A percentile compares a stretch with the other conserved stretches of the same genome.
These are phyloP conservation scores for Dasypogon diadema DNA, from an alignment of 2,888 invertebrate genomes.

Conservation along the genomic window DNA sequence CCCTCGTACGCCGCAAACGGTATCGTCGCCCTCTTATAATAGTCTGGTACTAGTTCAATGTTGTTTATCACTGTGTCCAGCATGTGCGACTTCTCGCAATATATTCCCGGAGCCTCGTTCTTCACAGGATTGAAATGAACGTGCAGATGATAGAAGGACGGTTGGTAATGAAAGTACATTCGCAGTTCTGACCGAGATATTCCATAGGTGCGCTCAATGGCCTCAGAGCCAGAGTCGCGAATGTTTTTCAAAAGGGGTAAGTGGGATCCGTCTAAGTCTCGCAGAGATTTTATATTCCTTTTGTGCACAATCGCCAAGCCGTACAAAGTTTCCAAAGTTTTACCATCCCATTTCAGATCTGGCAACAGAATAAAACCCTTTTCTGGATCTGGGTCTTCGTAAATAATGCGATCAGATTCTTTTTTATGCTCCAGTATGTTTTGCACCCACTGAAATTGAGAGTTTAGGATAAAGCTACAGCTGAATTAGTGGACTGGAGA, in stretches of 20 bases:
- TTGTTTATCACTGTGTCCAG: constrained; percentile 91
- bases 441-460: constrained; percentile 89
- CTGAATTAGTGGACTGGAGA: no score
- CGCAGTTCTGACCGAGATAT: constrained; percentile 79
- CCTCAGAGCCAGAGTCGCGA: constrained; percentile 78
- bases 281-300: constrained; percentile 81
- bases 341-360: constrained; percentile 97
- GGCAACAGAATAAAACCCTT: constrained; percentile 90
- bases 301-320: constrained; percentile 83
- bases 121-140: constrained; percentile 89
- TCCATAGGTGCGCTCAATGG: constrained; percentile 82
- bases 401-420: constrained; percentile 89
- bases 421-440: constrained; percentile 94
- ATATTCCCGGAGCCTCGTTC: constrained; percentile 85
- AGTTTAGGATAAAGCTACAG: constrained; percentile 67
- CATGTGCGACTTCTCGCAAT: constrained; percentile 88
- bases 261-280: constrained; percentile 84
- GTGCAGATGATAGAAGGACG: constrained; percentile 96
- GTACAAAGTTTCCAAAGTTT: constrained; percentile 81
- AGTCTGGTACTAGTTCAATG: constrained; percentile 83
- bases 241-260: constrained; percentile 87
- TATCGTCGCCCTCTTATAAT: constrained; percentile 85
- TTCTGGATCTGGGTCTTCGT: constrained; percentile 79
- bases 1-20: constrained; percentile 84
- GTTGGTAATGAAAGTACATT: constrained; percentile 94